Base-by-base conservation (phyloP, 2,113 vertebrate genomes). In the Gopherus evgoodei region DNA sequence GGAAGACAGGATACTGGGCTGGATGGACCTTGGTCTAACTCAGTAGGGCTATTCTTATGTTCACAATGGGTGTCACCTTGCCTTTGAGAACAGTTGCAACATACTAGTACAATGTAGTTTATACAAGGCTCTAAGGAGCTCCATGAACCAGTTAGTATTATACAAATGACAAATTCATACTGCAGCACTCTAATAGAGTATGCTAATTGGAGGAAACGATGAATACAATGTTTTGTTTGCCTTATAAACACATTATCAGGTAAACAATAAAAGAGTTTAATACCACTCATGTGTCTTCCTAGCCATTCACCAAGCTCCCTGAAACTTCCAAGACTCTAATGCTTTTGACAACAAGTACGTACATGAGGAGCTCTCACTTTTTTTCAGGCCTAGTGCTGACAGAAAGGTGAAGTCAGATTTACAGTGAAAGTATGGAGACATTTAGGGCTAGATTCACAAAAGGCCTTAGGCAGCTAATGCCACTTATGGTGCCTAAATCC, bases 41-140 rank as follows among this genome's bases (percentile, higher is more conserved):
- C 52, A 19, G 52, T 19, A 53, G 17, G 52, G 6, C 52, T 6
- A 19, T 53, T 53, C 52, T 53, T 53, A 53, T 53, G 52, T 4
- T 5, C 3, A 1, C 5, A 42, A 16, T 10, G n/a, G 21, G 49
- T 1, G 0, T 65, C 35, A 11, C 0, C 0, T 2, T 29, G 35
- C n/a, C 42, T 52, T 35, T 72, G 56, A 11, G 65, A 44, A 38
- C 10, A 3, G 16, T 59, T 79, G 42, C 79, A 86, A 44, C 52
- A n/a, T 29, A 12, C 21, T 57, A 11, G 49, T 21, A 31, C 22
- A 38, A 2, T 47, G 4, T 62, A 50, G 11, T 21, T 87, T 47
- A 65, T 22, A 31, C 10, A 79, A 82, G 24, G 14, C 78, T 93
- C 87, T 56, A 76, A 25, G 11, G 12, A 81, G 21, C 25, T 65